Evolutionary conservation across 2,797 vertebrate genomes (phyloP).

Genomic region (Tympanoctomys barrerae): DNA sequence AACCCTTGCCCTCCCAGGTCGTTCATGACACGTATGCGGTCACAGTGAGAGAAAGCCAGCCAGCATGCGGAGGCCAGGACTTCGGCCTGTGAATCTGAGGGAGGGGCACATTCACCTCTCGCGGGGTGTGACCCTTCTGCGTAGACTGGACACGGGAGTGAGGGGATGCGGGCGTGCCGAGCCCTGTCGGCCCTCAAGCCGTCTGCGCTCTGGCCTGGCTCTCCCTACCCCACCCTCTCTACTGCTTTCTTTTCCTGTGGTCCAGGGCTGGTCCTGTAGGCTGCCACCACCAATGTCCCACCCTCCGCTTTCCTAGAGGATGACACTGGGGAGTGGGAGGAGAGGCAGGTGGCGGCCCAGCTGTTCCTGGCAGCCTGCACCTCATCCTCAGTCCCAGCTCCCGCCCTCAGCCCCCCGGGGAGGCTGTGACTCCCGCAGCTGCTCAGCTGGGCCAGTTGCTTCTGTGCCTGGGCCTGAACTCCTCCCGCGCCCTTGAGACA

Average conservation of each 20-base stretch:
- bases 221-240: background rate
- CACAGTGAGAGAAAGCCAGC: background rate
- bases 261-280: accelerated
- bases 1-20: background rate
- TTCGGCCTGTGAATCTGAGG: accelerated
- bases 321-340: background rate
- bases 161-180: no score
- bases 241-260: background rate
- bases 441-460: background rate
- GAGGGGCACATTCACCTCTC: no score
- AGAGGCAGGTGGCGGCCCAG: accelerated
- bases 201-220: no score
- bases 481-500: no score
- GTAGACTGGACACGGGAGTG: background rate
- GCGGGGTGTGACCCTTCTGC: background rate
- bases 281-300: background rate
- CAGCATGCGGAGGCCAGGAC: background rate
- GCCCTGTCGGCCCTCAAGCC: background rate
- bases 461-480: background rate
- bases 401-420: no score
- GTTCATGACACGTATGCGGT: background rate
- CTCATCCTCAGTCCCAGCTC: background rate
- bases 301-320: accelerated
- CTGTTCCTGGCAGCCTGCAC: accelerated
- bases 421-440: accelerated